These are phyloP conservation scores for Mormyrus lacerda DNA, from an alignment of 2,113 vertebrate genomes.

Conservation along the genomic window DNA sequence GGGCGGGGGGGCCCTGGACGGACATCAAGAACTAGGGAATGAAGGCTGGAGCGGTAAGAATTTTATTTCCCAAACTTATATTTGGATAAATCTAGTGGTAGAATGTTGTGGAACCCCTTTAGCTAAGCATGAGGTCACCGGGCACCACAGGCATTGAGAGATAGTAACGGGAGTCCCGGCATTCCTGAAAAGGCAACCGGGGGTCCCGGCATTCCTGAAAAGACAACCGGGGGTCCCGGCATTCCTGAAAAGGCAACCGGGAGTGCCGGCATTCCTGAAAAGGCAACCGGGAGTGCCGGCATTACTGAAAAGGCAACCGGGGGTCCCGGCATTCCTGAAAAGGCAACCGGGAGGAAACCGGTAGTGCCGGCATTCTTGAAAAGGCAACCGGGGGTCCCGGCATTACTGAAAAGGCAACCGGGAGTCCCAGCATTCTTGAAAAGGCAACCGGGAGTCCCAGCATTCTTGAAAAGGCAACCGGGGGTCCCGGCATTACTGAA, in stretches of 20 bases:
- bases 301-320: background rate
- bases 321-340: too few species aligned
- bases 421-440: background rate
- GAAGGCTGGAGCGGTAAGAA: constrained; percentile 46
- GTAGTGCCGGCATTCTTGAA: background rate
- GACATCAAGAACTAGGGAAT: constrained; percentile 41
- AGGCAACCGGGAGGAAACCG: background rate
- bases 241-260: background rate
- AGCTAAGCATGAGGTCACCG: background rate
- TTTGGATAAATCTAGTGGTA: background rate
- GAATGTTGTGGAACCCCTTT: background rate
- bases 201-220: background rate
- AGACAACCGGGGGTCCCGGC: background rate
- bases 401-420: background rate
- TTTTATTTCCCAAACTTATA: constrained; percentile 30
- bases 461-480: background rate
- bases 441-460: background rate
- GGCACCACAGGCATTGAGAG: background rate
- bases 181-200: background rate
- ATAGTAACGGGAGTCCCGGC: background rate
- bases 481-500: background rate
- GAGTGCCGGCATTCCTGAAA: background rate
- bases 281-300: background rate
- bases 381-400: background rate
- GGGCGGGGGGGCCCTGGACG: constrained; percentile 31